Evolutionary conservation across 2,888 invertebrate species (phyloP).

Genomic region (Lumbricus terrestris): DNA sequence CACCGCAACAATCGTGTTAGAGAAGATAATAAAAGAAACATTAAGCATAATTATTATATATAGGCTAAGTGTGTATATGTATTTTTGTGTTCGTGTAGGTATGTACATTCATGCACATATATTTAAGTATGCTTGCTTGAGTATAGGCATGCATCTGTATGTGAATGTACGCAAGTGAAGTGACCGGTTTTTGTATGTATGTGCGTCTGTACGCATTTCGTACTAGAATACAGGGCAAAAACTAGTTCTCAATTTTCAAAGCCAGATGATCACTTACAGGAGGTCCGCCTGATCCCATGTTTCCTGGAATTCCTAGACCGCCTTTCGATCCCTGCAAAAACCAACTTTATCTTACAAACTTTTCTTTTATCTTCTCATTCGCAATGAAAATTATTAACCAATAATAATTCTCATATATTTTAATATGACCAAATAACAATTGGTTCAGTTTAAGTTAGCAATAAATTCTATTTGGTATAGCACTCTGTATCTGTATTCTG

Average conservation of each 20-base stretch:
- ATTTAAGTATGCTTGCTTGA: background rate
- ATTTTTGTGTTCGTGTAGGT: too few species aligned
- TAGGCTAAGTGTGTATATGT: too few species aligned
- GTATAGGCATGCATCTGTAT: background rate
- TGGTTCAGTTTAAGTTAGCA: background rate
- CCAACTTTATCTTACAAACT: background rate
- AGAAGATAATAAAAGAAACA: too few species aligned
- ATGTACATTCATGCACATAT: background rate
- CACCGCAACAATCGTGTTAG: too few species aligned
- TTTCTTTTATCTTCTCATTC: background rate
- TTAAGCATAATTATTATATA: background rate
- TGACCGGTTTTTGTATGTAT: background rate
- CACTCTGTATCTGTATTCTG: background rate
- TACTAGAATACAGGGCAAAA: background rate
- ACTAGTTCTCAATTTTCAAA: background rate
- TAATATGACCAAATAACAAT: background rate
- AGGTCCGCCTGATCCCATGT: constrained; percentile 69
- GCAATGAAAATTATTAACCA: background rate
- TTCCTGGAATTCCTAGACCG: constrained; percentile 76
- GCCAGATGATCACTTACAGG: constrained; percentile 28
- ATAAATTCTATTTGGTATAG: background rate
- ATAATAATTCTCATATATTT: background rate
- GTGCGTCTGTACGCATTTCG: background rate
- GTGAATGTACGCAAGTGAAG: too few species aligned
- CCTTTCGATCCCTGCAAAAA: constrained; percentile 73